Evolutionary conservation across 2,888 invertebrate genomes (phyloP).

Genomic region (Fabriciana adippe): DNA sequence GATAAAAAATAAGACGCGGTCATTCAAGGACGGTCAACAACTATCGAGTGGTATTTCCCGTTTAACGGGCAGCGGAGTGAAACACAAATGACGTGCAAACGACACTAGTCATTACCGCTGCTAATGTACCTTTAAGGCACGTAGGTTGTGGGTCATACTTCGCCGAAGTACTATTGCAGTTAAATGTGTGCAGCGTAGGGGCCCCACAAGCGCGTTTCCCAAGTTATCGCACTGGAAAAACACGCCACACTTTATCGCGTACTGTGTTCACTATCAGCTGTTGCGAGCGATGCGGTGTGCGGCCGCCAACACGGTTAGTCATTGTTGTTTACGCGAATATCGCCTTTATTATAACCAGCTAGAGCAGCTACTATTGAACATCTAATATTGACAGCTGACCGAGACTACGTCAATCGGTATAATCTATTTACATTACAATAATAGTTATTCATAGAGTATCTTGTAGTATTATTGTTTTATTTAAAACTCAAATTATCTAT

Average conservation of each 20-base stretch:
- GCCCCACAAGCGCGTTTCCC: conserved; percentile 54
- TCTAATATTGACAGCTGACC: conserved; percentile 36
- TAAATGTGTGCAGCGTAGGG: conserved; percentile 36
- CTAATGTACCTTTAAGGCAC: conserved; percentile 43
- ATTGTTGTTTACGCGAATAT: conserved; percentile 43
- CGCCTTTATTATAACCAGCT: conserved; percentile 37
- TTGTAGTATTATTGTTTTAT: conserved; percentile 18
- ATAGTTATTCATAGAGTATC: conserved; percentile 18
- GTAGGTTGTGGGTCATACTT: conserved; percentile 39
- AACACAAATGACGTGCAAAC: conserved; percentile 52
- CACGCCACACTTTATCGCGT: conserved; percentile 70
- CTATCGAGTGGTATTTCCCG: conserved; percentile 72
- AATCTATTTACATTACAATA: conserved; percentile 28
- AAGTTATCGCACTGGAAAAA: conserved; percentile 74
- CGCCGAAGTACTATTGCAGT: conserved; percentile 31
- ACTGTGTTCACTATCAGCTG: conserved; percentile 69
- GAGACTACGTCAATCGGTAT: conserved; percentile 42
- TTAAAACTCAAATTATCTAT: conserved; percentile 2
- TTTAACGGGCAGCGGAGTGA: conserved; percentile 60
- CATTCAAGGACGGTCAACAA: conserved; percentile 74
- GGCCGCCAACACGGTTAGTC: conserved; percentile 48
- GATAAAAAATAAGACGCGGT: conserved; percentile 78
- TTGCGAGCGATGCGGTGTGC: conserved; percentile 55
- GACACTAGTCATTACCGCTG: conserved; percentile 44
- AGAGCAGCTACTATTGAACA: conserved; percentile 39